phyloP scores from a whole-genome alignment of 2,888 invertebrate species.

The Epirrita christyi region DNA sequence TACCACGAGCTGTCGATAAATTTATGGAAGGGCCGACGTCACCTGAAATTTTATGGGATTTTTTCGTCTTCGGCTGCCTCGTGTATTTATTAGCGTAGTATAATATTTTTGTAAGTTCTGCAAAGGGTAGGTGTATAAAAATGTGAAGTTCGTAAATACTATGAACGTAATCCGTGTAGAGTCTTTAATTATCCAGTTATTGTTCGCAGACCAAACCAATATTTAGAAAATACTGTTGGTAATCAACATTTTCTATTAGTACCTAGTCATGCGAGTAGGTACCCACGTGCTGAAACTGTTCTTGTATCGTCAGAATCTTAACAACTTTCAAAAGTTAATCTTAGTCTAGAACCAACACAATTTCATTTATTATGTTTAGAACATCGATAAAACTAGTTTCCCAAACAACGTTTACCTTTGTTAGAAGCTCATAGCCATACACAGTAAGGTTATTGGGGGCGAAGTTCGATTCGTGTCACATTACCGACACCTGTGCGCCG shows the following conservation, averaged over 20 bases:
- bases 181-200: not conserved
- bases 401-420: constrained; percentile 30
- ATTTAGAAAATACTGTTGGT: no score
- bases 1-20: constrained; percentile 83
- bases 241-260: no score
- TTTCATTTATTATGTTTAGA: constrained; percentile 9
- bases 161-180: no score
- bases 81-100: constrained; percentile 61
- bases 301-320: not conserved
- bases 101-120: constrained; percentile 12
- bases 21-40: constrained; percentile 80
- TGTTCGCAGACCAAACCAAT: not conserved
- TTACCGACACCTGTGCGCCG: constrained; percentile 74
- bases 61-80: constrained; percentile 65
- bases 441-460: constrained; percentile 54
- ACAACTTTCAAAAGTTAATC: constrained; percentile 4
- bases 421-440: constrained; percentile 43
- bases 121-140: constrained; percentile 4
- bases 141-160: not conserved
- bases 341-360: constrained; percentile 8
- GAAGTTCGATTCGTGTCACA: constrained; percentile 68
- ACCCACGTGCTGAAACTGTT: not conserved
- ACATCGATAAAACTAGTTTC: constrained; percentile 14
- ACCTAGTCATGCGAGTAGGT: not conserved
- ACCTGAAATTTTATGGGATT: constrained; percentile 80